These are phyloP conservation scores for Neodiprion fabricii DNA, from an alignment of 1,140 invertebrate species.

Conservation along the genomic window DNA sequence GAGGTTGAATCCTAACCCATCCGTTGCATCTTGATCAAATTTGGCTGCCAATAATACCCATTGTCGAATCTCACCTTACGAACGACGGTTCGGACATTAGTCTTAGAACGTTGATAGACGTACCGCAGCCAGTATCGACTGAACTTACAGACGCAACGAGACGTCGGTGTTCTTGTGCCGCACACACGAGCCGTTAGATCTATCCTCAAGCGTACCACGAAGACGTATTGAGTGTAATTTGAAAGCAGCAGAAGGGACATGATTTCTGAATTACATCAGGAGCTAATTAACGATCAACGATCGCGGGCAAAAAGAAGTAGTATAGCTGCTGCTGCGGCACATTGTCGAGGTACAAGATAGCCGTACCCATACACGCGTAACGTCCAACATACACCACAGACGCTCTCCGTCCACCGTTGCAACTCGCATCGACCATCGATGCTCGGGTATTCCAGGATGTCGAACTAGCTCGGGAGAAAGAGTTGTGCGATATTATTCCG, in stretches of 20 bases:
- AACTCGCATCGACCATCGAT: no score
- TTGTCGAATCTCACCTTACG: background rate
- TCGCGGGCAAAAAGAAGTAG: constrained; percentile 30
- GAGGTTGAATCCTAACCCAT: no score
- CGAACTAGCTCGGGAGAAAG: background rate
- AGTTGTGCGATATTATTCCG: constrained; percentile 23
- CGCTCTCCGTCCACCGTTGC: no score
- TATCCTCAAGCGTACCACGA: constrained; percentile 1
- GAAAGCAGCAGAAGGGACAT: constrained; percentile 18
- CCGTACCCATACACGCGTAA: no score
- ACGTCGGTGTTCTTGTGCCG: background rate
- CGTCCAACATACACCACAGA: no score
- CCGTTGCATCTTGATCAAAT: no score
- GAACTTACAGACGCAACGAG: background rate
- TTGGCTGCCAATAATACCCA: no score
- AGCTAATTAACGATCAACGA: constrained; percentile 42
- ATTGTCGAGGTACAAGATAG: constrained; percentile 26
- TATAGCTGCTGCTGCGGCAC: constrained; percentile 11
- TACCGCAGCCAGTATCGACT: background rate
- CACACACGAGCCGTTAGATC: background rate
- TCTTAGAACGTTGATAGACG: background rate
- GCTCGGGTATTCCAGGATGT: no score
- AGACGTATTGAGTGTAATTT: background rate
- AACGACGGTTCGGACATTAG: background rate
- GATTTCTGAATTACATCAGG: constrained; percentile 12